Base-by-base conservation (phyloP, 2,113 vertebrate genomes). In the Anthoscopus minutus region DNA sequence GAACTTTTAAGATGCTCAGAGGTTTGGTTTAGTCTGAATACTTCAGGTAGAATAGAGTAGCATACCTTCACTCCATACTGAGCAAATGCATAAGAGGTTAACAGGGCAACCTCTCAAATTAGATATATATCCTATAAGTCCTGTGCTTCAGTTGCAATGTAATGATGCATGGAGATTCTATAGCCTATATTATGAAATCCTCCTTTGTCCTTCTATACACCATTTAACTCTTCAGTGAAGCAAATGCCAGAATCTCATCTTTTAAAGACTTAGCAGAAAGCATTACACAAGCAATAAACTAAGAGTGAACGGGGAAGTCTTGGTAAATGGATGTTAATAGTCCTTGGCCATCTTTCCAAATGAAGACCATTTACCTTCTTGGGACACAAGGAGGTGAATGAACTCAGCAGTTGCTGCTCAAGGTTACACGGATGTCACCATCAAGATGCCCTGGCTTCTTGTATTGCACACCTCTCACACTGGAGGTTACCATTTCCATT, bases 141-240 rank as follows among this genome's bases (percentile, higher is more conserved):
- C 50, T 82, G 28, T 81, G 81, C 57, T 82, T 91, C 21, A 6
- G 25, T 30, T 60, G 23, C 31, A 86, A 40, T 30, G 45, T 80
- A 94, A 92, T 76, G 50, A 38, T 57, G 35, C 30, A 2, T 57
- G 50, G 40, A 45, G n/a, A 69, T 57, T 82, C 81, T 94, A 50
- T 33, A 86, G 57, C 10, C 28, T 6, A 1, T 70, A 57, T 61
- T 81, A 93, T 42, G 71, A 69, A 94, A 92, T 38, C 38, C 10
- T 50, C 33, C 50, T 70, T 96, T 92, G 71, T 94, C 33, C 47
- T 79, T 66, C 78, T 74, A 27, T 58, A 88, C 51, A 47, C 35
- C 60, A 81, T 93, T 93, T 90, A 95, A 88, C 60, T 88, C 76
- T 88, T 95, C 86, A 73, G 38, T 64, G 86, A 92, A 92, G 82